Evolutionary conservation across 2,113 vertebrate genomes (phyloP), one percentile per base, ranked within the genome.

Genomic region (Puffinus mauretanicus): DNA sequence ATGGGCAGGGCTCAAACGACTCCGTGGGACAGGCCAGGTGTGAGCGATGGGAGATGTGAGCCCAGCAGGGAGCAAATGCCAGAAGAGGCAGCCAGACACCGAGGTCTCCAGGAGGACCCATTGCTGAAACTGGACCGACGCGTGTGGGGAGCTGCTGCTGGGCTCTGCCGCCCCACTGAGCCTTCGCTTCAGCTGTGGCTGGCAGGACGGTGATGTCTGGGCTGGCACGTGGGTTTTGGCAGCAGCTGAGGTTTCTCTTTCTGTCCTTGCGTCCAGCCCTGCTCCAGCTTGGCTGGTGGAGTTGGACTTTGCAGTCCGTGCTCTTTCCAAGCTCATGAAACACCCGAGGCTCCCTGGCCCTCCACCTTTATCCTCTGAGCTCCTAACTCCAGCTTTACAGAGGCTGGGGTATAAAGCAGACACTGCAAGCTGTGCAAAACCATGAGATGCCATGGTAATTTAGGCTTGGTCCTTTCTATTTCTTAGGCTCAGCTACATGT

Each of bases 271-370:
- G 3, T 84, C 27, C 55, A 51, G 16, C 25, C 11, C 38, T 55
- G 42, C 11, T 55, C 21, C 47, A 47, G 21, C n/a, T 80, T 57
- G 76, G 24, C 34, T 76, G 38, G 5, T 42, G 65, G 47, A 64
- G 29, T 8, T 46, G 57, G 13, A 32, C 5, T 55, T n/a, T 49
- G 25, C 13, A 67, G 10, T 42, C 25, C 7, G 14, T 32, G 11
- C 38, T 77, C 58, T 80, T 77, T 61, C 27, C 18, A 58, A 88
- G 24, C 25, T 66, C 27, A 9, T 30, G 77, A 65, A 81, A 54
- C 16, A 62, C 18, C 30, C 0, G 0, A 47, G 36, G 11, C 34
- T 42, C 26, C 14, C 49, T 49, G 49, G 9, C 17, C 24, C 19
- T 75, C 67, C 17, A 16, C 17, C 6, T 51, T 82, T 55, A 52